Conservation (phyloP, 2,888 invertebrate species). For the Rhimphoctona megacephalus region DNA sequence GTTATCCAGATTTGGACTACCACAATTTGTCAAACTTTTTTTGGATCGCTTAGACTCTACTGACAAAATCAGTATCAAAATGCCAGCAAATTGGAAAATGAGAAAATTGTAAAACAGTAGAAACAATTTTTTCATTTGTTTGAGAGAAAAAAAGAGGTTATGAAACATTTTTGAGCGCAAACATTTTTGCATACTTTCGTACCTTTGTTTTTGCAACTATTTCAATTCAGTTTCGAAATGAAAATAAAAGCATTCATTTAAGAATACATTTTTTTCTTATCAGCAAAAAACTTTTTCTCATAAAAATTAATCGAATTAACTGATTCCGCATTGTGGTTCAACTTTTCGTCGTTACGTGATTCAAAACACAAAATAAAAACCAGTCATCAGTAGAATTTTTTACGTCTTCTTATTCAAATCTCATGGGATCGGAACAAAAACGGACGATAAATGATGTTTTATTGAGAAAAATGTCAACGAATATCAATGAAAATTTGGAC, state of each 20-base stretch:
- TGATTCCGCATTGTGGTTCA: background rate
- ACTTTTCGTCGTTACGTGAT: background rate
- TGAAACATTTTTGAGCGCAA: too few species aligned
- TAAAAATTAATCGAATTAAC: background rate
- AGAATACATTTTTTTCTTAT: background rate
- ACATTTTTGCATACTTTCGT: too few species aligned
- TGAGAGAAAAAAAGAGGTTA: background rate
- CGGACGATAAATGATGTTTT: constrained; percentile 12
- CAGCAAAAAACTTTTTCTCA: background rate
- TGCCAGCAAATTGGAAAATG: background rate
- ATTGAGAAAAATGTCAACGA: background rate
- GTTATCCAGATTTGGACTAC: background rate
- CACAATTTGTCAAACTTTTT: background rate
- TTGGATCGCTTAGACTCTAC: background rate
- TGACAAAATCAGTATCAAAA: background rate
- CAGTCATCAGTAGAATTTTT: background rate
- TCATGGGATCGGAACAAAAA: background rate
- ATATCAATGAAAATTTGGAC: constrained; percentile 34
- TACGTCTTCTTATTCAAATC: too few species aligned
- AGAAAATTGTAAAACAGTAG: background rate
- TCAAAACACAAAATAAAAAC: background rate
- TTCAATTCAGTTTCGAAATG: background rate
- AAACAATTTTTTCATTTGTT: background rate
- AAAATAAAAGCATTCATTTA: background rate
- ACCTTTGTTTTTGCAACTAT: background rate